Conservation (phyloP, 2,113 vertebrate genomes). For the Microcebus jonahi region DNA sequence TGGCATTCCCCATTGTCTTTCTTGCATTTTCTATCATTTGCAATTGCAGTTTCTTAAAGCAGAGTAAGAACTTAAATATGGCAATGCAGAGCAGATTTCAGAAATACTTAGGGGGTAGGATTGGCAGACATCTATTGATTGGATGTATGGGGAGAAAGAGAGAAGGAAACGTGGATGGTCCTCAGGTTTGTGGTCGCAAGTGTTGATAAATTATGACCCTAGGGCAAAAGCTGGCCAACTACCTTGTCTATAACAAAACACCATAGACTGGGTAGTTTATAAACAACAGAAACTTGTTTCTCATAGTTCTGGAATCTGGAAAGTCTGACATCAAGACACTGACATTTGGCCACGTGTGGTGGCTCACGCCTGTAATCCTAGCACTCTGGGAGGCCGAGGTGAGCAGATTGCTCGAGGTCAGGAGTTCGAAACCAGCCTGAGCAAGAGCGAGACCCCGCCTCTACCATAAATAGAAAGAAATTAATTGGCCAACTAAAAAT, state of each 20-base stretch:
- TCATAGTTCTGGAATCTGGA: neutral
- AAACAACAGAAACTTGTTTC: neutral
- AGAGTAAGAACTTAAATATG: neutral
- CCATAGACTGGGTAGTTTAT: neutral
- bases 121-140: neutral
- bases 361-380: no score
- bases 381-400: no score
- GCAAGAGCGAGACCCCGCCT: no score
- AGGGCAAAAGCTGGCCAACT: neutral
- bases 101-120: neutral
- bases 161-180: neutral
- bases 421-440: no score
- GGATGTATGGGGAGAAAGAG: neutral
- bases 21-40: neutral
- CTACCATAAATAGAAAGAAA: no score
- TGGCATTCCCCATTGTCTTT: neutral
- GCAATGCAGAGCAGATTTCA: neutral
- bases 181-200: neutral
- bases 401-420: no score
- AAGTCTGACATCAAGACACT: neutral
- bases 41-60: constrained; percentile 24
- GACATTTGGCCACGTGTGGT: no score
- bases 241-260: neutral
- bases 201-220: neutral
- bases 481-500: no score